Evolutionary conservation across 2,797 vertebrate genomes (phyloP), one percentile per base, ranked within the genome.

Genomic region (Lutjanus campechanus): DNA sequence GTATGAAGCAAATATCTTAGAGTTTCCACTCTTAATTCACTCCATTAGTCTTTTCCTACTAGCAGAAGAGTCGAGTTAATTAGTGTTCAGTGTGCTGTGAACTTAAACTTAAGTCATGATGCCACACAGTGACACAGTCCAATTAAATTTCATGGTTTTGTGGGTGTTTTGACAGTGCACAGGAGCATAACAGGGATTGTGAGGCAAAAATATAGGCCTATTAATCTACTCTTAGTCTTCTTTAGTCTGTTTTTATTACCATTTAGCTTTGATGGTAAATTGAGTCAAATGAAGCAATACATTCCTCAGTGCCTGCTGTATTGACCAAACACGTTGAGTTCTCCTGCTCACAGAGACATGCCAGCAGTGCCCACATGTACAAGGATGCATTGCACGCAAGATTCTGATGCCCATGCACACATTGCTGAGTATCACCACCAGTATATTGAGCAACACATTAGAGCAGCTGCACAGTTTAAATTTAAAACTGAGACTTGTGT

Each of bases 91-190:
- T 49, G 47, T 41, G 66, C 49, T 25, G 62, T 19, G 36, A 73
- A 53, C 41, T 66, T 22, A 50, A 29, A 56, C 43, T 20, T 20
- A 9, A 15, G 50, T 60, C 51, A 25, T 68, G 59, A 82, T 20
- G 46, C 44, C 64, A 53, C 58, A 59, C 4, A 17, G 7, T 54
- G 41, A 61, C 53, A 71, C 29, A 12, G 13, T 41, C 36, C 49
- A 76, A 76, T 66, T 81, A 49, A 53, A 70, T 25, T 11, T 15
- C 65, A 16, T n/a, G 65, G 11, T 13, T 50, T 62, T 69, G 49
- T 5, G 9, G 22, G 55, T 68, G 40, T 59, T 66, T 16, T 16
- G n/a, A 40, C 13, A 8, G 20, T 3, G 41, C 20, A 22, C 19
- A 41, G 19, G 5, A 20, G 6, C 7, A 58, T 8, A 20, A 53